phyloP scores from a whole-genome alignment of 2,888 invertebrate species.

The Drymonia ruficornis region DNA sequence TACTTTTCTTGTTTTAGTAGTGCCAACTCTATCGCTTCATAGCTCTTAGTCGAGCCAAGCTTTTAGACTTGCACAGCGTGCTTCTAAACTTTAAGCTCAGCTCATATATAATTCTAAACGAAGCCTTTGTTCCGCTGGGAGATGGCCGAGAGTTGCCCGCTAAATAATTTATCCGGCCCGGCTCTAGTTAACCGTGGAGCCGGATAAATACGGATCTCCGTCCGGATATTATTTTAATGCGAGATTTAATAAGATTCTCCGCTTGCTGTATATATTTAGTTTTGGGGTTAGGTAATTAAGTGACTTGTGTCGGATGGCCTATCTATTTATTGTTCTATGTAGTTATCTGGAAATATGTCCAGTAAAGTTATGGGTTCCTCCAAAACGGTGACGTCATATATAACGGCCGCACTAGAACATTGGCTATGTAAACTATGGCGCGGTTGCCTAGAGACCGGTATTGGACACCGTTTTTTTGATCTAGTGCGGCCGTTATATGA shows the following conservation, averaged over 20 bases:
- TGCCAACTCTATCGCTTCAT: conserved; percentile 6
- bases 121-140: conserved; percentile 81
- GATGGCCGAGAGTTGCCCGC: conserved; percentile 77
- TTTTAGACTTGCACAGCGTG: conserved; percentile 82
- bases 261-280: conserved; percentile 3
- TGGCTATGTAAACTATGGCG: too few species aligned
- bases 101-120: conserved; percentile 84
- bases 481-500: too few species aligned
- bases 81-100: conserved; percentile 83
- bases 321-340: too few species aligned
- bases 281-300: background rate
- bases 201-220: conserved; percentile 56
- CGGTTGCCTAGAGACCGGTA: too few species aligned
- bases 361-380: too few species aligned
- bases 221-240: conserved; percentile 48
- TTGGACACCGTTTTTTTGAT: too few species aligned
- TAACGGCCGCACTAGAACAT: too few species aligned
- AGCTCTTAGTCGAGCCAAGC: conserved; percentile 59
- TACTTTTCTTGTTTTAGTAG: too few species aligned
- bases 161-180: conserved; percentile 71
- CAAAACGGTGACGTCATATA: too few species aligned
- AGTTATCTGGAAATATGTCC: too few species aligned
- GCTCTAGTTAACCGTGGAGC: conserved; percentile 60
- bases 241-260: conserved; percentile 35
- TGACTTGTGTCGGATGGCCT: too few species aligned